Evolutionary conservation across 2,888 invertebrate genomes (phyloP).

Genomic region (Geotrupes spiniger): DNA sequence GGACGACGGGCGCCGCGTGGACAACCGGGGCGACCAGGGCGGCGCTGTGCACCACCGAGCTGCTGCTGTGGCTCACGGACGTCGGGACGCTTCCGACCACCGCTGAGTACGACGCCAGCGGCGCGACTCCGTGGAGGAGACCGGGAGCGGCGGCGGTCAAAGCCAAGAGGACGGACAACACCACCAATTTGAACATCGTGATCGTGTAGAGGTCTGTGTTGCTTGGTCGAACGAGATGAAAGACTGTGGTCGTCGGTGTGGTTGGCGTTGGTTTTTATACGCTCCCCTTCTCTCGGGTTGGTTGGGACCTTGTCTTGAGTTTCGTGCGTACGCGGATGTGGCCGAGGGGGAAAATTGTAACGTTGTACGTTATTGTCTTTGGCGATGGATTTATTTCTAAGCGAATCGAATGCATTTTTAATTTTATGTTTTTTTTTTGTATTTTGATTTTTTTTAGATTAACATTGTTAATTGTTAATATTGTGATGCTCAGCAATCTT

Average conservation of each 20-base stretch:
- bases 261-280: conserved; percentile 15
- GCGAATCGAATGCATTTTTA: no score
- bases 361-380: no score
- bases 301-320: no score
- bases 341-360: no score
- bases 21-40: conserved; percentile 40
- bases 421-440: no score
- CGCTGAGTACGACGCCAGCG: conserved; percentile 42
- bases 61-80: conserved; percentile 38
- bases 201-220: conserved; percentile 52
- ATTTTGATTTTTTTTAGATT: no score
- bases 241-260: conserved; percentile 13
- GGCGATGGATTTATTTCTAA: no score
- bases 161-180: conserved; percentile 59
- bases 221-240: conserved; percentile 13
- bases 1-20: conserved; percentile 24
- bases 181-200: conserved; percentile 58
- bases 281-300: neutral
- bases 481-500: no score
- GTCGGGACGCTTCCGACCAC: conserved; percentile 45
- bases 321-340: no score
- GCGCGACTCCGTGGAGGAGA: conserved; percentile 40
- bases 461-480: no score
- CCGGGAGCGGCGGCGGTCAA: conserved; percentile 55
- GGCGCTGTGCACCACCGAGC: conserved; percentile 30